A percentile compares a stretch with the other conserved stretches of the same genome.
These are phyloP conservation scores for Spilarctia lutea DNA, from an alignment of 2,888 invertebrate species.

Conservation along the genomic window DNA sequence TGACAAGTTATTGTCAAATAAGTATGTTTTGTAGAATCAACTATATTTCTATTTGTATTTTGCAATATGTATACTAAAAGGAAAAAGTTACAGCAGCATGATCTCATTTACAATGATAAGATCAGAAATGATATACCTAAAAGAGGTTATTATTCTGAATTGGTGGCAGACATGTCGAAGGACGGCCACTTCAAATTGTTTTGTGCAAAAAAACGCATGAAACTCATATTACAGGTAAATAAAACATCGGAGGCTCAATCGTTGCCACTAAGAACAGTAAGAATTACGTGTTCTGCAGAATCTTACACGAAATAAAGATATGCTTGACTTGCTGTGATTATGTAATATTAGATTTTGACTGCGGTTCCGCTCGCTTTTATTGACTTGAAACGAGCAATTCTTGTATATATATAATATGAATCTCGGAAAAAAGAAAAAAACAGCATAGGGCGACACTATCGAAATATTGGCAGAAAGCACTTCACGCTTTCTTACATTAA, in stretches of 20 bases:
- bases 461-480: too few relatives aligned
- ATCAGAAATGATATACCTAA: conserved; percentile 72
- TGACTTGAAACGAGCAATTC: too few relatives aligned
- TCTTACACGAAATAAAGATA: background rate
- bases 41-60: conserved; percentile 1
- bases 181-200: conserved; percentile 67
- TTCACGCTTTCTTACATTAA: too few relatives aligned
- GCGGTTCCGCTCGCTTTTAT: too few relatives aligned
- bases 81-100: conserved; percentile 74
- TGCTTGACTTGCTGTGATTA: background rate
- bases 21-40: background rate
- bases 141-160: conserved; percentile 88
- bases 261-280: too few relatives aligned
- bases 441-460: too few relatives aligned
- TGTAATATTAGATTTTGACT: background rate
- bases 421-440: too few relatives aligned
- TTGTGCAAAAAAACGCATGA: conserved; percentile 79
- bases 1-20: background rate
- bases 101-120: conserved; percentile 75
- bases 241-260: background rate
- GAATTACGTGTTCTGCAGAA: background rate
- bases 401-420: too few relatives aligned
- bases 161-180: conserved; percentile 83
- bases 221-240: conserved; percentile 72
- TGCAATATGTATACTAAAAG: conserved; percentile 71